These are phyloP conservation scores for Laticauda laticaudata DNA, from an alignment of 2,113 vertebrate genomes.

Conservation along the genomic window DNA sequence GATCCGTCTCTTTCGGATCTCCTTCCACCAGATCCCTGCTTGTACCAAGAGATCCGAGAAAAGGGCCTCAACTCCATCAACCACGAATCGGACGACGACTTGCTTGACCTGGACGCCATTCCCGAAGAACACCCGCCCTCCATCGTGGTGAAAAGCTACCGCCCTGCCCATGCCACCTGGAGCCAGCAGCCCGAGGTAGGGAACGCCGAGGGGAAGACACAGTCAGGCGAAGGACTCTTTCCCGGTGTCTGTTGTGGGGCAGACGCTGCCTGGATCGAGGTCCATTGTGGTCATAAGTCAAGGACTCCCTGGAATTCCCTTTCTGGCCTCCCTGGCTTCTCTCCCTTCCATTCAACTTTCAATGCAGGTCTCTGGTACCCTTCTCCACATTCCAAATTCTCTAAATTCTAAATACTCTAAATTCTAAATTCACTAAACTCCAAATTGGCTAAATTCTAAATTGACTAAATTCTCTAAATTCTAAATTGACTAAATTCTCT, in stretches of 20 bases:
- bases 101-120: conserved; percentile 70
- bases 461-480: too few relatives aligned
- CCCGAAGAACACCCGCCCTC: conserved; percentile 55
- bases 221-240: too few relatives aligned
- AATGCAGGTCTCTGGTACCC: neutral
- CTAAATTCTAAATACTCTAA: too few relatives aligned
- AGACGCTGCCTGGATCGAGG: neutral
- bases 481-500: too few relatives aligned
- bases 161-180: conserved; percentile 85
- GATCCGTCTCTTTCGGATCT: too few relatives aligned
- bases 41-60: conserved; percentile 95
- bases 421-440: too few relatives aligned
- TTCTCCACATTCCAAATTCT: too few relatives aligned
- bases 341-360: neutral
- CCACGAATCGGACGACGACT: conserved; percentile 79
- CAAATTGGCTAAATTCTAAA: too few relatives aligned
- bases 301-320: neutral
- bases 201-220: accelerated
- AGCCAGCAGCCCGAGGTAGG: conserved; percentile 91
- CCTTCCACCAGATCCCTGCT: conserved; percentile 71
- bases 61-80: conserved; percentile 83
- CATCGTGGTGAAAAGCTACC: conserved; percentile 88
- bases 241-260: neutral
- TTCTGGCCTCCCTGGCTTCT: neutral
- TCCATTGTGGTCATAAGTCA: too few relatives aligned